A percentile compares a stretch with the other conserved stretches of the same genome.
These are phyloP conservation scores for Patella ulyssiponensis DNA, from an alignment of 2,888 invertebrate species.

Conservation along the genomic window DNA sequence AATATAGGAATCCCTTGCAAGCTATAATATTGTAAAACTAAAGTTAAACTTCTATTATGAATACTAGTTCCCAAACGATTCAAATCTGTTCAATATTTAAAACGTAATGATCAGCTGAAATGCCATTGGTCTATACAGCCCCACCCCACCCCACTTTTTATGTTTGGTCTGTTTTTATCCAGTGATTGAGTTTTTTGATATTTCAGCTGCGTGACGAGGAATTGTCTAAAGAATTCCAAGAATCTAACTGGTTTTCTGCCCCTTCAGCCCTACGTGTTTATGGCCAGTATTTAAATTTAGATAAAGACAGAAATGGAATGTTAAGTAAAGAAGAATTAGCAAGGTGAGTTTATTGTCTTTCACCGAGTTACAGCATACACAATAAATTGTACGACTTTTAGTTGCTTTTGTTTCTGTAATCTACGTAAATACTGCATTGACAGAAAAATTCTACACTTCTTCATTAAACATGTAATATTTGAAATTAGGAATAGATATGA, in stretches of 20 bases:
- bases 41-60: too few species aligned
- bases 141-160: too few species aligned
- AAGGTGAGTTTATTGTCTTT: constrained; percentile 75
- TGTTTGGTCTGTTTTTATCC: too few species aligned
- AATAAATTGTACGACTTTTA: background rate
- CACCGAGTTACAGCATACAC: background rate
- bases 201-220: constrained; percentile 85
- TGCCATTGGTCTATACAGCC: too few species aligned
- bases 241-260: constrained; percentile 76
- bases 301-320: constrained; percentile 94
- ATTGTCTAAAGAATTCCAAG: constrained; percentile 85
- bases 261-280: constrained; percentile 86
- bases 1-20: too few species aligned
- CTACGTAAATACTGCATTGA: background rate
- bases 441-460: background rate
- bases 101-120: too few species aligned
- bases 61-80: too few species aligned
- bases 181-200: background rate
- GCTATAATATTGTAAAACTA: too few species aligned
- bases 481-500: too few species aligned
- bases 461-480: background rate
- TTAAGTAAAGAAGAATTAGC: constrained; percentile 90
- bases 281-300: constrained; percentile 93
- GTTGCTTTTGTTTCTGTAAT: background rate
- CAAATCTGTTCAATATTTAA: too few species aligned